Base-by-base conservation (phyloP, 2,888 invertebrate species). In the Thyatira batis region DNA sequence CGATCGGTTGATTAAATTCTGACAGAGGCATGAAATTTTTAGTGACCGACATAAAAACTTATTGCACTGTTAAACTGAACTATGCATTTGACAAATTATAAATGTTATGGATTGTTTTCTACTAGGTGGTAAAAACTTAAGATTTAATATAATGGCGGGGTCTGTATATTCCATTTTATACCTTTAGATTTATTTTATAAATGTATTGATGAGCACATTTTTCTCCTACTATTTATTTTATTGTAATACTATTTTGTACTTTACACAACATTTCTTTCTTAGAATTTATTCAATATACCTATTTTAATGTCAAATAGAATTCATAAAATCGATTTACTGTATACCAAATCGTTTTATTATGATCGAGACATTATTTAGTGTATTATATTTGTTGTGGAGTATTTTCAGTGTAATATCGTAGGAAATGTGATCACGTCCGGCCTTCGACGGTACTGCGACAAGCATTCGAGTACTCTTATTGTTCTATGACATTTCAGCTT, bases 401-500 rank as follows among this genome's bases (percentile, higher is more conserved):
- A 70, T 84, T 85, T 87, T 80, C 73, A 75, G 73, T 67, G 67
- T 60, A 82, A 84, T 83, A 75, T 80, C 80, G 71, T 71, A 81
- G 84, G 85, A 90, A 91, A 90, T 89, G 85, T 73, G 82, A 84
- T 89, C 91, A 89, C 90, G 88, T 87, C 71, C 89, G 83, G 84
- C 88, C 89, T 87, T 87, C 88, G 82, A 71, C 78, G 79, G 79
- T 66, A 61, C 78, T 73, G 80, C 74, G 83, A 85, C 84, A 86
- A 77, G 48, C 73, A 75, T 71, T 76, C 73, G 75, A 67, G 70
- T 71, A 74, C 80, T 75, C 73, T 85, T 84, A 91, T 91, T 92
- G 92, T 91, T 90, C 91, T 87, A 85, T 90, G 92, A 91, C 90
- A 92, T 91, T 92, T 91, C 78, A 89, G 89, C 81, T 84, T 84